phyloP scores from a whole-genome alignment of 2,113 vertebrate genomes.

The Fregetta grallaria region DNA sequence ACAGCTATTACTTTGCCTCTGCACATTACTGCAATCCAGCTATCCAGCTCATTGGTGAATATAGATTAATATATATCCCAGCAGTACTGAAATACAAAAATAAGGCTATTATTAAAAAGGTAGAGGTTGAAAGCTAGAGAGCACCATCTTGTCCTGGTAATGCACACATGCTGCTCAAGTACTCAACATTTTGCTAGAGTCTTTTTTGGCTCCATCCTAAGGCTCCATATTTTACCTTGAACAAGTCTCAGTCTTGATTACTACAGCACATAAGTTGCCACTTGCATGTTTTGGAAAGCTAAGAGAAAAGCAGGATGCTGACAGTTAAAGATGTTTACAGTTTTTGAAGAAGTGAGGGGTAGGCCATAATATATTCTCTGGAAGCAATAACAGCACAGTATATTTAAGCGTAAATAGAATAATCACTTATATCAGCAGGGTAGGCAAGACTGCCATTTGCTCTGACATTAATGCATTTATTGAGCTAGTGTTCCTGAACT shows the following conservation, averaged over 20 bases:
- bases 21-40: neutral
- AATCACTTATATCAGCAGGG: conserved; percentile 41
- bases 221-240: neutral
- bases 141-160: neutral
- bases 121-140: neutral
- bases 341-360: neutral
- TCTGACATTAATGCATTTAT: conserved; percentile 27
- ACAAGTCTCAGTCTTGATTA: neutral
- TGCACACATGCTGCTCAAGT: neutral
- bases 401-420: conserved; percentile 8
- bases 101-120: neutral
- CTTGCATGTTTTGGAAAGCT: neutral
- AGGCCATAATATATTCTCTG: neutral
- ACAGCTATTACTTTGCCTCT: neutral
- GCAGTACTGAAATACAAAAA: neutral
- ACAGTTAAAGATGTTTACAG: neutral
- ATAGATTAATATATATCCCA: neutral
- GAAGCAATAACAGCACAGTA: neutral
- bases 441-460: neutral
- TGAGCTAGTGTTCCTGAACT: conserved; percentile 29
- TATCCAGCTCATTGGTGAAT: neutral
- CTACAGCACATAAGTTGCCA: neutral
- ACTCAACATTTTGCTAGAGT: neutral
- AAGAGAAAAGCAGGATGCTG: neutral
- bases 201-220: neutral